Evolutionary conservation across 2,797 vertebrate genomes (phyloP).

Genomic region (Lutjanus argentimaculatus): DNA sequence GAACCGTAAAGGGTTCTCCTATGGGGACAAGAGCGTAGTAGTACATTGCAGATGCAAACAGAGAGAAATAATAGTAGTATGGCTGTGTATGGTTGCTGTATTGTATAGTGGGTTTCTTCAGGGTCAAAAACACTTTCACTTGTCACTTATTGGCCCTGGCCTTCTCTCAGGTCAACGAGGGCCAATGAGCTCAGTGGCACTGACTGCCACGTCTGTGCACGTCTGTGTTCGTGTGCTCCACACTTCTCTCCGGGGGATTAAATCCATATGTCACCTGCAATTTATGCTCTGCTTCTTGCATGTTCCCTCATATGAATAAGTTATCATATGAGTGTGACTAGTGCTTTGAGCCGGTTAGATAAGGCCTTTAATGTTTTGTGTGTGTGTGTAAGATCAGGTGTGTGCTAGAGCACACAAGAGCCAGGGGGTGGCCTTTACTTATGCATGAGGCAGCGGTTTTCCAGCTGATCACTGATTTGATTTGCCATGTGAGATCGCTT

Average conservation of each 20-base stretch:
- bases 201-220: conserved; percentile 41
- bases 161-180: conserved; percentile 55
- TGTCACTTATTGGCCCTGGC: conserved; percentile 57
- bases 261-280: conserved; percentile 68
- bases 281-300: conserved; percentile 57
- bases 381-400: conserved; percentile 45
- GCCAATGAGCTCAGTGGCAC: conserved; percentile 55
- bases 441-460: conserved; percentile 70
- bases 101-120: conserved; percentile 31
- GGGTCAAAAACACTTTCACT: conserved; percentile 50
- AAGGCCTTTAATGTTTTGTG: conserved; percentile 31
- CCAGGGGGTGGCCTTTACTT: conserved; percentile 65
- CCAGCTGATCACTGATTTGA: conserved; percentile 72
- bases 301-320: conserved; percentile 64
- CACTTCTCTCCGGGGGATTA: conserved; percentile 38
- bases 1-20: too few relatives aligned
- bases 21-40: conserved; percentile 2
- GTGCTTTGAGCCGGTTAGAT: conserved; percentile 36
- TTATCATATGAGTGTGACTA: conserved; percentile 49
- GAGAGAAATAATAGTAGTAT: conserved; percentile 9
- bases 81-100: conserved; percentile 29
- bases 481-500: conserved; percentile 55
- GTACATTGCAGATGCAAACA: conserved; percentile 23
- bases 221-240: conserved; percentile 23
- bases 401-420: conserved; percentile 22